Percentiles rank a stretch among this genome's conserved stretches.
Evolutionary conservation across 2,113 vertebrate genomes (phyloP).

Genomic region (Ageneiosus marmoratus): DNA sequence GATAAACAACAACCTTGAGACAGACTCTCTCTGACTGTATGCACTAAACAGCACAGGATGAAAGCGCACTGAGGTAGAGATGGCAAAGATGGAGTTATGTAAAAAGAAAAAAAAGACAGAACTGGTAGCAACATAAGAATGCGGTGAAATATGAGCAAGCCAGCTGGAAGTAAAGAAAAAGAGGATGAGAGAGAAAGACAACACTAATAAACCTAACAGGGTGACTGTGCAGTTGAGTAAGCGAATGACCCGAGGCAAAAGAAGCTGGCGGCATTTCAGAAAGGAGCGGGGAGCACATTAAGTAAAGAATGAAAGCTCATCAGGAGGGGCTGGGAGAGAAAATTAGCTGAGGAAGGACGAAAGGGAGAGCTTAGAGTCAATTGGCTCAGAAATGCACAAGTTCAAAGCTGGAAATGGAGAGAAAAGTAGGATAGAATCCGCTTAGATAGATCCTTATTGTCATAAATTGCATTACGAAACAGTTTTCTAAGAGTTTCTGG

Average conservation of each 20-base stretch:
- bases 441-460: not conserved
- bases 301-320: conserved; percentile 9
- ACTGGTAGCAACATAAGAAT: conserved; percentile 1
- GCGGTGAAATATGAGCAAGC: conserved; percentile 17
- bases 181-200: conserved; percentile 38
- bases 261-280: conserved; percentile 45
- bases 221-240: conserved; percentile 64
- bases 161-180: conserved; percentile 33
- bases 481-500: not conserved
- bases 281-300: conserved; percentile 22
- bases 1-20: conserved; percentile 49
- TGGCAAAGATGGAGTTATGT: conserved; percentile 18
- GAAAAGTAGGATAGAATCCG: not conserved
- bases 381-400: conserved; percentile 8
- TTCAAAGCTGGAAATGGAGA: conserved; percentile 9
- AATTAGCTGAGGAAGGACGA: conserved; percentile 11
- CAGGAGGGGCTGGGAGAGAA: not conserved
- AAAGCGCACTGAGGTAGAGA: conserved; percentile 47
- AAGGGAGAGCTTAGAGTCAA: conserved; percentile 10
- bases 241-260: conserved; percentile 54
- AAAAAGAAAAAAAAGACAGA: not conserved
- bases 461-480: not conserved
- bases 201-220: conserved; percentile 63
- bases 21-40: not conserved
- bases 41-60: conserved; percentile 30